phyloP scores from a whole-genome alignment of 2,888 invertebrate species.

The Enchytraeus crypticus region DNA sequence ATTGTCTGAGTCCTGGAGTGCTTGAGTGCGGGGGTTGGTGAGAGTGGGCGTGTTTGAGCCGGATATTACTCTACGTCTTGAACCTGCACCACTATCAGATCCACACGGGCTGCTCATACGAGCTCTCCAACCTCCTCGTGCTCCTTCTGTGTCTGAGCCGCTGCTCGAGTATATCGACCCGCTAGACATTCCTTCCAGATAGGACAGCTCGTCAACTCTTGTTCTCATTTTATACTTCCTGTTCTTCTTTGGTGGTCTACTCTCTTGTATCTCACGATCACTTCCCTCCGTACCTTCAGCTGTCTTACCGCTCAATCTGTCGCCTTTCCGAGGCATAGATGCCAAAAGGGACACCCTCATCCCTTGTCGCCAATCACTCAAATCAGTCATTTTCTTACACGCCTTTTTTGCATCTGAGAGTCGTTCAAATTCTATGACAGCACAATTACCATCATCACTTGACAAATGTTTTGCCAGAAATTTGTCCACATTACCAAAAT shows the following conservation, averaged over 20 bases:
- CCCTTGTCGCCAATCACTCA: conserved; percentile 45
- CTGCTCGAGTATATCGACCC: conserved; percentile 39
- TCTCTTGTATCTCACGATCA: background rate
- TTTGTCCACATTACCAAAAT: conserved; percentile 81
- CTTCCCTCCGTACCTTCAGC: background rate
- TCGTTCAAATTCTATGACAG: conserved; percentile 79
- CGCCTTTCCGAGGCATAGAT: conserved; percentile 28
- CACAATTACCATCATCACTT: conserved; percentile 67
- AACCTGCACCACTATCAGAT: conserved; percentile 18
- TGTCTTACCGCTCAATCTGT: conserved; percentile 29
- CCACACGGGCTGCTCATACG: background rate
- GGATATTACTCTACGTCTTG: conserved; percentile 49
- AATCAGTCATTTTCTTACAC: conserved; percentile 51
- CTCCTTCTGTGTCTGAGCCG: conserved; percentile 38
- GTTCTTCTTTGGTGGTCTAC: too few relatives aligned
- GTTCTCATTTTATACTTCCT: background rate
- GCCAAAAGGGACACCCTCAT: conserved; percentile 43
- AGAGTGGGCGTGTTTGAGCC: conserved; percentile 31
- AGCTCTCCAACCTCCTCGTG: too few relatives aligned
- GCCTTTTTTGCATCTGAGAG: conserved; percentile 78
- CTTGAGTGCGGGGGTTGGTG: conserved; percentile 8
- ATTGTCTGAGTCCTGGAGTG: conserved; percentile 2
- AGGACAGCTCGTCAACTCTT: too few relatives aligned
- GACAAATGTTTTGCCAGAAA: conserved; percentile 84
- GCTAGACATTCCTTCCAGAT: too few relatives aligned